Conservation (phyloP, 2,113 vertebrate species). For the Urocitellus parryii region DNA sequence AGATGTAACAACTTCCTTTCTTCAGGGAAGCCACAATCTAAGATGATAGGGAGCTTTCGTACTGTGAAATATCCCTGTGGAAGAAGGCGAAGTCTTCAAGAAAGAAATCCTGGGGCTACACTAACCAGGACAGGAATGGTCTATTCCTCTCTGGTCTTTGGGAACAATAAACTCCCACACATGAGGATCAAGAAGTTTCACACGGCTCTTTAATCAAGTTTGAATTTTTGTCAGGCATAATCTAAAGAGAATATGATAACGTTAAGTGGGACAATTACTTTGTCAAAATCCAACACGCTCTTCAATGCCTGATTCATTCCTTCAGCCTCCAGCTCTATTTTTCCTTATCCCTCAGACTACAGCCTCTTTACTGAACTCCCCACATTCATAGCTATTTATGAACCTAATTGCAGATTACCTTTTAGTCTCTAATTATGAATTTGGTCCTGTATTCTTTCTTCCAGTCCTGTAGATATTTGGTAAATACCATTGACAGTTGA, state of each 20-base stretch:
- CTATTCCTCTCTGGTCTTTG: background rate
- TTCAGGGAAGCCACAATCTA: background rate
- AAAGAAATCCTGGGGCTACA: background rate
- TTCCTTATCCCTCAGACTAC: background rate
- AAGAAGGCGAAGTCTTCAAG: background rate
- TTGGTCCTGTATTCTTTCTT: background rate
- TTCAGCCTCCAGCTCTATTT: background rate
- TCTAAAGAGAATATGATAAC: background rate
- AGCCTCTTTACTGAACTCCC: background rate
- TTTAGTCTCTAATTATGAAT: background rate
- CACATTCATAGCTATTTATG: background rate
- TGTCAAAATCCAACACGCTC: background rate
- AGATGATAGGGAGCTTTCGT: background rate
- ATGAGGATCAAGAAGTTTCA: background rate
- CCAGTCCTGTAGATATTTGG: background rate
- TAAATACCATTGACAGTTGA: background rate
- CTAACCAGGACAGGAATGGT: background rate
- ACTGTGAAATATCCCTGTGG: background rate
- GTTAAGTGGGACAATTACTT: background rate
- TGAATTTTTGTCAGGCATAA: background rate
- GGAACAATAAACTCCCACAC: background rate
- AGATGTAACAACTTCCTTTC: background rate
- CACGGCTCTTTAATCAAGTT: background rate
- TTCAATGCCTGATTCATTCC: background rate
- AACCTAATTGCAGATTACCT: conserved; percentile 15